Percentiles rank a stretch among this genome's conserved stretches.
Conservation (phyloP, 2,888 invertebrate genomes). For the Thereva nobilitata region DNA sequence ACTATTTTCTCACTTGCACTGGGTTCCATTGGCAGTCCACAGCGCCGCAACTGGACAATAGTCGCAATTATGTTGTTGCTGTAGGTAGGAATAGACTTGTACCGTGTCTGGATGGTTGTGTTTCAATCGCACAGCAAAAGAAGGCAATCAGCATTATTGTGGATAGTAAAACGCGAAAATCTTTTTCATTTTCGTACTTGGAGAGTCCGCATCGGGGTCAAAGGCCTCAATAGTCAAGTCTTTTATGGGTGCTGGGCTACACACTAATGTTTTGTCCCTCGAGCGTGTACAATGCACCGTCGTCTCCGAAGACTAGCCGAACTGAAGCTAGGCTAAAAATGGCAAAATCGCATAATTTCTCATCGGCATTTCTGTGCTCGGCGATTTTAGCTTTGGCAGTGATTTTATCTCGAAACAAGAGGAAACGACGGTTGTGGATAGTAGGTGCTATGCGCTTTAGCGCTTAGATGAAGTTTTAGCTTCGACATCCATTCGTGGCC, state of each 20-base stretch:
- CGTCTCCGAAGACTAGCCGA: background rate
- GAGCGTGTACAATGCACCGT: background rate
- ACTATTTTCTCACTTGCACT: constrained; percentile 13
- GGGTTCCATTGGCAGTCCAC: background rate
- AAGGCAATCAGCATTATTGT: too few relatives aligned
- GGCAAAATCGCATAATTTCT: constrained; percentile 16
- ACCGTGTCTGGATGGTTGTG: background rate
- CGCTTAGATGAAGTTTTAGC: background rate
- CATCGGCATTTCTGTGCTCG: constrained; percentile 1
- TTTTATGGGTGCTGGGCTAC: too few relatives aligned
- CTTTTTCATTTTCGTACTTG: constrained; percentile 8
- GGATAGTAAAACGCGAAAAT: too few relatives aligned
- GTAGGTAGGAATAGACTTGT: background rate
- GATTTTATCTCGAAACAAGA: background rate
- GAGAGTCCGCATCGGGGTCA: constrained; percentile 5
- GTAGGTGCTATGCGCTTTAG: background rate
- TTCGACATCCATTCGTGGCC: too few relatives aligned
- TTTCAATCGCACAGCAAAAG: too few relatives aligned
- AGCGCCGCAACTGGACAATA: background rate
- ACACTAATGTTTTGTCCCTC: too few relatives aligned
- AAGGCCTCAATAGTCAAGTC: constrained; percentile 11
- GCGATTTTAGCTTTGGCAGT: background rate
- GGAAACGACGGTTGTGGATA: background rate
- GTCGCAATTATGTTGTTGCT: background rate
- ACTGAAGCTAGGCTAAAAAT: background rate